Evolutionary conservation across 2,797 vertebrate genomes (phyloP).

Genomic region (Onychomys arenicola): DNA sequence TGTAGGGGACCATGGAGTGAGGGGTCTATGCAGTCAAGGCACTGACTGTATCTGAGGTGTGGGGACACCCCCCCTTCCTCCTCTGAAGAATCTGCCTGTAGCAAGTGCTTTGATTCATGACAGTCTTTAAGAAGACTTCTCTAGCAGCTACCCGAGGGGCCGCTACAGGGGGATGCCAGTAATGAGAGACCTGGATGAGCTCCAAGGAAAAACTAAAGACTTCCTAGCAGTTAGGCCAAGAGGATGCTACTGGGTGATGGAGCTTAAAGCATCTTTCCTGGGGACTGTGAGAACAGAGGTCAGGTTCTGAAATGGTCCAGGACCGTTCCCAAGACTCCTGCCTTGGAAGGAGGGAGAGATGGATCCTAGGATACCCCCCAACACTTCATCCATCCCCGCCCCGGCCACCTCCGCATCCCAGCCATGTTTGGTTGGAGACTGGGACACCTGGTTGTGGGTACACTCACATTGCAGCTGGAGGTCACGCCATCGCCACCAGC

Average conservation of each 20-base stretch:
- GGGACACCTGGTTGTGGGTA: background rate
- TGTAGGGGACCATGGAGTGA: background rate
- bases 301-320: background rate
- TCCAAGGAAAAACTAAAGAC: background rate
- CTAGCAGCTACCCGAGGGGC: background rate
- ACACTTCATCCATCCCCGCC: too few species aligned
- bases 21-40: too few species aligned
- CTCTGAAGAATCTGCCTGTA: background rate
- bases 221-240: background rate
- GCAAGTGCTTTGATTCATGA: background rate
- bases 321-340: background rate
- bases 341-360: background rate
- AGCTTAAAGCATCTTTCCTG: background rate
- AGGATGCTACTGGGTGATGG: background rate
- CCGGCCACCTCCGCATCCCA: background rate
- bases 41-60: background rate
- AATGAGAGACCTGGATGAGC: background rate
- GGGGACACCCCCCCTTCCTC: too few species aligned
- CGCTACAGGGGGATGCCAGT: background rate
- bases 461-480: slow-evolving; percentile 87
- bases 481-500: slow-evolving; percentile 85
- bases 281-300: background rate
- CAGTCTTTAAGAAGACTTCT: background rate
- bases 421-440: too few species aligned
- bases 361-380: background rate